Evolutionary conservation across 2,888 invertebrate genomes (phyloP).

Genomic region (Asteroscopus sphinx): DNA sequence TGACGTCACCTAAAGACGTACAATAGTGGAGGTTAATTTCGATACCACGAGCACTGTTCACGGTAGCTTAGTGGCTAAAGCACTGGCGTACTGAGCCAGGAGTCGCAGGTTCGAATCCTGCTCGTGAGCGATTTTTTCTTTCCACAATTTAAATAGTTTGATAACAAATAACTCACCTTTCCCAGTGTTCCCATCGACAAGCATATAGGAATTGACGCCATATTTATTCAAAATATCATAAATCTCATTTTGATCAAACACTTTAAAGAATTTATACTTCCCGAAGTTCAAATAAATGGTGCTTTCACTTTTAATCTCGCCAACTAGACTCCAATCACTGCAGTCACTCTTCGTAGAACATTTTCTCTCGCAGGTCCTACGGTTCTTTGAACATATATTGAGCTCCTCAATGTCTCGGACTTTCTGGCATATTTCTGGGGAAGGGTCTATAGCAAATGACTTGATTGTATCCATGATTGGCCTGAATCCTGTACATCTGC

Average conservation of each 20-base stretch:
- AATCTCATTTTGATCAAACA: constrained; percentile 80
- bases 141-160: background rate
- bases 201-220: constrained; percentile 85
- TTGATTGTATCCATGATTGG: constrained; percentile 94
- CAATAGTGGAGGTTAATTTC: too few species aligned
- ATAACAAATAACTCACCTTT: constrained; percentile 88
- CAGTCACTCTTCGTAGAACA: constrained; percentile 68
- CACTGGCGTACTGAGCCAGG: too few species aligned
- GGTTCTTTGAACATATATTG: constrained; percentile 63
- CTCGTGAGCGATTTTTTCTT: too few species aligned
- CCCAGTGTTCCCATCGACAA: constrained; percentile 93
- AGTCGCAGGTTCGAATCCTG: too few species aligned
- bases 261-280: constrained; percentile 83
- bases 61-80: too few species aligned
- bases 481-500: constrained; percentile 94
- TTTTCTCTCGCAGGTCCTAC: constrained; percentile 68
- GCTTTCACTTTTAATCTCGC: constrained; percentile 59
- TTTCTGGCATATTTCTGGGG: constrained; percentile 82
- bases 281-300: constrained; percentile 85
- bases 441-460: constrained; percentile 91
- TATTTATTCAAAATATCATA: constrained; percentile 82
- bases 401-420: constrained; percentile 87
- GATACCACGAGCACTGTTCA: too few species aligned
- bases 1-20: too few species aligned
- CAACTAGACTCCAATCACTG: constrained; percentile 74